These are phyloP conservation scores for Morone saxatilis DNA, from an alignment of 2,113 vertebrate genomes.

Conservation along the genomic window DNA sequence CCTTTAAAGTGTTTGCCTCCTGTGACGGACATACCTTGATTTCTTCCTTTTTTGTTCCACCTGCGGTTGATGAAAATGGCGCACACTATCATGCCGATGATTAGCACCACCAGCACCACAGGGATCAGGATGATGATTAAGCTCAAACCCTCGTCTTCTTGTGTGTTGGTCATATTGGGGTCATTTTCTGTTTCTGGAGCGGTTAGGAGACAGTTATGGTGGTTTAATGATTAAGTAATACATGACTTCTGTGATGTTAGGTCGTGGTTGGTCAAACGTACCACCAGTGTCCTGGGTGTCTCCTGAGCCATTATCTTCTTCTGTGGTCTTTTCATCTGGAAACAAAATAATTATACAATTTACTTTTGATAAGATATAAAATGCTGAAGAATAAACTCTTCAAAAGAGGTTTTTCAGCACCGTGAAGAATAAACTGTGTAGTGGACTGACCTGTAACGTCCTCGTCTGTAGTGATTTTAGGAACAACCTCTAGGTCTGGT, in stretches of 20 bases:
- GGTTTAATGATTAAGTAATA: no score
- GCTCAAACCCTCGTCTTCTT: not conserved
- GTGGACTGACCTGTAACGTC: not conserved
- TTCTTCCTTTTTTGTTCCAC: conserved; percentile 37
- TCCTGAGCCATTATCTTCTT: not conserved
- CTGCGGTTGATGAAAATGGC: conserved; percentile 56
- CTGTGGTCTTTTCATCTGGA: not conserved
- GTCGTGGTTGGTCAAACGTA: not conserved
- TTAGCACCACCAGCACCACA: conserved; percentile 56
- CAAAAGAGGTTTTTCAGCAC: not conserved
- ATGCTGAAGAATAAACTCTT: not conserved
- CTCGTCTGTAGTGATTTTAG: rapidly evolving
- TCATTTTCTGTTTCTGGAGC: no score
- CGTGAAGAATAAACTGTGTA: no score
- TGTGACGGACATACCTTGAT: conserved; percentile 54
- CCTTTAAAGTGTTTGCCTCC: not conserved
- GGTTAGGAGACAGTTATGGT: no score
- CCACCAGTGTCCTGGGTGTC: rapidly evolving
- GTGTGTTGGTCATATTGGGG: rapidly evolving
- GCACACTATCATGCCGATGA: conserved; percentile 55
- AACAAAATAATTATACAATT: conserved; percentile 1
- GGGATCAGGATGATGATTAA: conserved; percentile 65
- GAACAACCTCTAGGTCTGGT: no score
- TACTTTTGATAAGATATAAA: not conserved
- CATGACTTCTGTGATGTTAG: not conserved